Evolutionary conservation across 2,888 invertebrate genomes (phyloP), one percentile per base, ranked within the genome.

Genomic region (Sepioteuthis lessoniana): DNA sequence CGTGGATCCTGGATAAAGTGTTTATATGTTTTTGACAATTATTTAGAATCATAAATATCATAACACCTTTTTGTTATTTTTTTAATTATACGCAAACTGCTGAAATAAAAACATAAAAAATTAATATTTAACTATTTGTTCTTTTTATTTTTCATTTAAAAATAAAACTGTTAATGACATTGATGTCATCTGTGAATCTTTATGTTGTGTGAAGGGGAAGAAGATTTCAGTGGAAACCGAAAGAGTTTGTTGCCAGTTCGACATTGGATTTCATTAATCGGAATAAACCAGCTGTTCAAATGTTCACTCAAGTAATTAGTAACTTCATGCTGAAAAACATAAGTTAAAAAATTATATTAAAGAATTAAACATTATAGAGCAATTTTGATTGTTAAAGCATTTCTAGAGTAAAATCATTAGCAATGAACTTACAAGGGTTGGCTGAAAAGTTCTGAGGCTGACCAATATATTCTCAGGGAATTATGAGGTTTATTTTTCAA

Each of bases 161-260:
- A 47, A 47, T 16, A 47, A 47, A 47, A 47, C 10, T 60, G 76
- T 35, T 19, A 3, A 35, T 13, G n/a, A 76, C 13, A 76, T 76
- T 76, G n/a, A 25, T n/a, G n/a, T 76, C 76, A 76, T 76, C 76
- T 76, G 16, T 76, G 76, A 35, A 76, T 76, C n/a, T 35, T 76
- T 76, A 19, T n/a, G 2, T n/a, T 35, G 16, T 76, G 8, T 13
- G n/a, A 19, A 25, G n/a, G 16, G 0, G 16, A 0, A 35, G 76
- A 35, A 16, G 42, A 42, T 60, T 94, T 47, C 47, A 95, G 94
- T 10, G 91, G 94, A 90, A 95, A 95, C 19, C 91, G 94, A 94
- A 96, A 96, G 46, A 94, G 93, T 93, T 96, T 96, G 93, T 96
- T 96, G 42, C 96, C 96, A 50, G 95, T 95, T 93, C 95, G 96